Percentiles rank a stretch among this genome's conserved stretches.
These are phyloP conservation scores for Tribolium freemani DNA, from an alignment of 2,888 invertebrate species.

Conservation along the genomic window DNA sequence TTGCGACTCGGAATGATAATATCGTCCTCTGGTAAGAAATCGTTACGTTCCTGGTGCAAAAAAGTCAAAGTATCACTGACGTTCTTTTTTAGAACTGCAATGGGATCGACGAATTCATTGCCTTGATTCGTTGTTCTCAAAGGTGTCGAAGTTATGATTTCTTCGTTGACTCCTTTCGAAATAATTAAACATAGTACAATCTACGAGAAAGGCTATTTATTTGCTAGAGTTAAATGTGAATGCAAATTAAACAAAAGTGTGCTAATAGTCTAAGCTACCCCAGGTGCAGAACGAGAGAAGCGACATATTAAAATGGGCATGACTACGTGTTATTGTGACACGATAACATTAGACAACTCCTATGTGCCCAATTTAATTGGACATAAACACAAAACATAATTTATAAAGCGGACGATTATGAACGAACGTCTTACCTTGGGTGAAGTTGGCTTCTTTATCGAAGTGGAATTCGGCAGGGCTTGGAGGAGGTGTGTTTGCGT, in stretches of 20 bases:
- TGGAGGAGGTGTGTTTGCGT: constrained; percentile 64
- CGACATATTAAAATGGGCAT: constrained; percentile 65
- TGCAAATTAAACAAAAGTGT: constrained; percentile 49
- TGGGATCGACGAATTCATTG: constrained; percentile 49
- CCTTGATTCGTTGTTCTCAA: constrained; percentile 38
- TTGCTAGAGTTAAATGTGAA: constrained; percentile 49
- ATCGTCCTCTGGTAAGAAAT: constrained; percentile 66
- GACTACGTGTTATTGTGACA: constrained; percentile 53
- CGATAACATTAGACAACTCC: constrained; percentile 23
- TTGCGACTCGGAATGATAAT: constrained; percentile 65
- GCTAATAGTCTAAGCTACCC: constrained; percentile 35
- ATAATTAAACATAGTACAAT: constrained; percentile 52
- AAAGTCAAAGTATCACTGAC: constrained; percentile 66
- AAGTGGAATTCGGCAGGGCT: constrained; percentile 59
- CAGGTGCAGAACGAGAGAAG: constrained; percentile 44
- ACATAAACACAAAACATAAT: neutral
- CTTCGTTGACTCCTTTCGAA: constrained; percentile 55
- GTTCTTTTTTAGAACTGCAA: constrained; percentile 63
- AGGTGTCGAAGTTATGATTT: constrained; percentile 58
- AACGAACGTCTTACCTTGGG: too few species aligned
- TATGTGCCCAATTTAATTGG: constrained; percentile 46
- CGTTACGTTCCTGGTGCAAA: constrained; percentile 67
- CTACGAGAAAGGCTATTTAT: constrained; percentile 50
- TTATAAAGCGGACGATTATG: too few species aligned
- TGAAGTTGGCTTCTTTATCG: constrained; percentile 35